Evolutionary conservation across 2,888 invertebrate genomes (phyloP), one percentile per base, ranked within the genome.

Genomic region (Leptinotarsa haldemani): DNA sequence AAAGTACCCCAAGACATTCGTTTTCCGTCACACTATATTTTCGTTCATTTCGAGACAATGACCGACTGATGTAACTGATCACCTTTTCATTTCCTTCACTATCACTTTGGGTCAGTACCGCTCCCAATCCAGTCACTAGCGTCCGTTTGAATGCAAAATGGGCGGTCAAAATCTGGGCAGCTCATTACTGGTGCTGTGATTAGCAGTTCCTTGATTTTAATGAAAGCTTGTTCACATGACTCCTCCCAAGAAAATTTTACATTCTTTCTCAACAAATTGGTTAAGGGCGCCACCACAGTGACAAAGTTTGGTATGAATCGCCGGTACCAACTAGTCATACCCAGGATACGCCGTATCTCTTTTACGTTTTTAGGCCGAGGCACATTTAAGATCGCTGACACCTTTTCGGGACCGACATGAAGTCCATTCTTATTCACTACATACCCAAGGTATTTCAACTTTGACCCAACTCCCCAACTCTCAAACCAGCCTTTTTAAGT

Each of bases 401-500:
- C 77, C 63, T 79, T 80, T 1, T 77, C 78, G 0, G 80, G 75
- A 61, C 78, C 80, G 3, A 74, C 74, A 13, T 47, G 56, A 1
- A 77, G 56, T 1, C 80, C 80, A 16, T 70, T 7, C 12, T 52
- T 25, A 22, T 79, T 61, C 2, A 80, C 74, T 0, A 80, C 70
- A 48, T 80, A 80, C 1, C 80, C 78, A 18, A 80, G 50, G 69
- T 78, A 80, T 65, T 76, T 76, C 13, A 78, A 52, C 64, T 79
- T 70, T 2, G 77, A 50, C 13, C 69, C n/a, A n/a, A n/a, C 74
- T 9, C 50, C 22, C 71, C 78, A 2, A 83, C 25, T 2, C 78
- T 82, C 7, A 83, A 63, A 13, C 76, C 76, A 9, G 82, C 81
- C 4, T 74, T 69, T 4, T 73, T 1, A 3, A 84, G 69, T 4